These are phyloP conservation scores for Temnothorax longispinosus DNA, from an alignment of 1,140 invertebrate genomes.

Conservation along the genomic window DNA sequence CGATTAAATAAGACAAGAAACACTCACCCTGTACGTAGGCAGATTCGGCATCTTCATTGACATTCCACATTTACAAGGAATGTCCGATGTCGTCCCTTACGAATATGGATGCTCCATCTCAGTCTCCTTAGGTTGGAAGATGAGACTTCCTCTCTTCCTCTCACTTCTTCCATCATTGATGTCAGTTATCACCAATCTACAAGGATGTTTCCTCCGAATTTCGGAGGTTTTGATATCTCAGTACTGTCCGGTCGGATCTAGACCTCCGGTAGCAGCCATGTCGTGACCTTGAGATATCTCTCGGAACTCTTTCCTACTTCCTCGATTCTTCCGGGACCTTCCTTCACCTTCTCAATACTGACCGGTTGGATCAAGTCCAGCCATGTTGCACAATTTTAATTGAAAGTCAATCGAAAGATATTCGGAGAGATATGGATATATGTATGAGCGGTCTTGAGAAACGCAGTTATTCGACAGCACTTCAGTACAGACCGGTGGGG, in stretches of 20 bases:
- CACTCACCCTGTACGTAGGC: conserved; percentile 72
- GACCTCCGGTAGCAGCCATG: conserved; percentile 77
- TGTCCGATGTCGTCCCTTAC: conserved; percentile 83
- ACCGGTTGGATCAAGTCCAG: conserved; percentile 79
- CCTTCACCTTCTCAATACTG: conserved; percentile 74
- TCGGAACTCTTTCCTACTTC: conserved; percentile 58
- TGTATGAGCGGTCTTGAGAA: background rate
- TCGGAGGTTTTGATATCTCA: conserved; percentile 64
- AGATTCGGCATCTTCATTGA: conserved; percentile 69
- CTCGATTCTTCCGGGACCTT: conserved; percentile 64
- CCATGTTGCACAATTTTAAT: conserved; percentile 66
- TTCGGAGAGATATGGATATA: conserved; percentile 23
- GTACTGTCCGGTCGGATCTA: conserved; percentile 83
- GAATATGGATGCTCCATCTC: conserved; percentile 84
- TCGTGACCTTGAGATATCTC: conserved; percentile 78
- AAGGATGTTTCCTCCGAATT: background rate
- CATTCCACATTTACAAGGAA: conserved; percentile 42
- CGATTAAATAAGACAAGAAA: background rate
- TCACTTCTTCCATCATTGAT: conserved; percentile 71
- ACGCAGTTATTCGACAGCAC: conserved; percentile 40
- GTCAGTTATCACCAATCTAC: background rate
- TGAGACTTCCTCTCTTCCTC: conserved; percentile 83
- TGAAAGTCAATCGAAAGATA: background rate
- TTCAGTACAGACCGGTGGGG: conserved; percentile 82
- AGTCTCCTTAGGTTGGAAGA: conserved; percentile 83